These are phyloP conservation scores for Stigmatopora argus DNA, from an alignment of 2,113 vertebrate genomes.

Conservation along the genomic window DNA sequence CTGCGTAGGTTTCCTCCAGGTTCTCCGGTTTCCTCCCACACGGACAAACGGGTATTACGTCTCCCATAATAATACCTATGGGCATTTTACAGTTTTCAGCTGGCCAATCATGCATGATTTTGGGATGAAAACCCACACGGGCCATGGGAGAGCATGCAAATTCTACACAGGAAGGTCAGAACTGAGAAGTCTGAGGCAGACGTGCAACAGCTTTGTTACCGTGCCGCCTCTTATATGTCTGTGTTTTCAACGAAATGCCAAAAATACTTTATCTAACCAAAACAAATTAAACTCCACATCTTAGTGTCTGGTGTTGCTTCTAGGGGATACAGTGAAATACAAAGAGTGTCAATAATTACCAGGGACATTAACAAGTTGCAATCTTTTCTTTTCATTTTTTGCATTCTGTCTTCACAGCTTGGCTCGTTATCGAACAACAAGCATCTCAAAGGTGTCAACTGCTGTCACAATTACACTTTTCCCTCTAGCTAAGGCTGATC, in stretches of 20 bases:
- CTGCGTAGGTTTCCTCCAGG: too few species aligned
- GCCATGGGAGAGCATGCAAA: too few species aligned
- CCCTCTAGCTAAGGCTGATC: conserved; percentile 24
- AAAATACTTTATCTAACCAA: not conserved
- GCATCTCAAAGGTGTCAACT: conserved; percentile 2
- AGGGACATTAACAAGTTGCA: conserved; percentile 4
- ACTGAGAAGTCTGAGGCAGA: too few species aligned
- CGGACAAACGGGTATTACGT: too few species aligned
- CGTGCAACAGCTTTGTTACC: too few species aligned
- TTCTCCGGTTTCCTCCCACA: too few species aligned
- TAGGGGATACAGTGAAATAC: not conserved
- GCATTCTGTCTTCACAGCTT: conserved; percentile 1
- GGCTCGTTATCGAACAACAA: conserved; percentile 1
- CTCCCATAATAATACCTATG: too few species aligned
- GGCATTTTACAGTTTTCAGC: too few species aligned
- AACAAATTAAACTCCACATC: not conserved
- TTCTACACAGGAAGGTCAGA: too few species aligned
- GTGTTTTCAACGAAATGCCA: not conserved
- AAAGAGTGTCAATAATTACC: not conserved
- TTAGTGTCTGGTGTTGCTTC: not conserved
- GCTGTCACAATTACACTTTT: conserved; percentile 26
- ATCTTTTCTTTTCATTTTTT: not conserved
- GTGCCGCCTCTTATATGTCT: too few species aligned
- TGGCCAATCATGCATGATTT: too few species aligned
- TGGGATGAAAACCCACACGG: too few species aligned